Base-by-base conservation (phyloP, 2,888 invertebrate genomes). In the Lithosia quadra region DNA sequence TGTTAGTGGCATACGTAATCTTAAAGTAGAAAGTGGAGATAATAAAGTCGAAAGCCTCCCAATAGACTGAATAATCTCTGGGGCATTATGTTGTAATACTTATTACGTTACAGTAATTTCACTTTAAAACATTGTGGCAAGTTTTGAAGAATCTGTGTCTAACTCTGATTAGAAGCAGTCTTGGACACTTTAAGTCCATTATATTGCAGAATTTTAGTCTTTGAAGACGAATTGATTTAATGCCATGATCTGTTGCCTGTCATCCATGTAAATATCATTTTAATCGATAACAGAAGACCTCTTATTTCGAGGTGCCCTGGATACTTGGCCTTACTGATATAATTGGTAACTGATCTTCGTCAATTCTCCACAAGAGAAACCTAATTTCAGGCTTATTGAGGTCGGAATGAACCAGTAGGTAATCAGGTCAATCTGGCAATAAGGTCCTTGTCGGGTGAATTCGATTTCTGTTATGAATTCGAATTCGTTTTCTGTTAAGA, bases 21-120 rank as follows among this genome's bases (percentile, higher is more conserved):
- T 63, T n/a, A n/a, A 33, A 67, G 24, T 39, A 67, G 61, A 33
- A 67, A 67, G 61, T 56, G 22, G 24, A 56, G 13, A 13, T 56
- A 36, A 62, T 62, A 39, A 61, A 62, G 11, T 57, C 21, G 53
- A 55, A 53, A 63, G 24, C 53, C 34, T 63, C 53, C 63, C 53
- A 55, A n/a, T 53, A 55, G 53, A 34, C 53, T 53, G 1, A 53
- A 61, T 24, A 34, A 8, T 53, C 34, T 53, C 21, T 34, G 8
- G 11, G 49, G n/a, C 33, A 21, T 53, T 33, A 28, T 56, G 15
- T 63, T 63, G 21, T 34, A 55, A 53, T 63, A 24, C 22, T 33
- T 39, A 34, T 36, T 36, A 60, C 33, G 9, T 63, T 63, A 55
- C 8, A 43, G 21, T 55, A 53, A 63, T 63, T 22, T 28, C 39